Percentiles rank a stretch among this genome's conserved stretches.
phyloP scores from a whole-genome alignment of 2,113 vertebrate species.

The Albula glossodonta region DNA sequence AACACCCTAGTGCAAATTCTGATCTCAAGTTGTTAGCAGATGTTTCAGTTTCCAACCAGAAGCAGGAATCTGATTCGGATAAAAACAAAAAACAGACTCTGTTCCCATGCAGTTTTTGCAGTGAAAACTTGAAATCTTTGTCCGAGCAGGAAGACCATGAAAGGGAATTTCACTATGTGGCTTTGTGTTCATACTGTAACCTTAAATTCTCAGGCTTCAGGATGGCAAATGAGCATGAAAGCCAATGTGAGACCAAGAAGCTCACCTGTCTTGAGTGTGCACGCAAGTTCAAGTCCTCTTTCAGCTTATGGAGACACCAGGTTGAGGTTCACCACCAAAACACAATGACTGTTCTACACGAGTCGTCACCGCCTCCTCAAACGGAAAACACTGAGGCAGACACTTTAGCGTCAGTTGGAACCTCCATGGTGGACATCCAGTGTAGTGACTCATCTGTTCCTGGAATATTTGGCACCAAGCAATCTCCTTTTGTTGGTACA shows the following conservation, averaged over 20 bases:
- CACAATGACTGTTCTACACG: slow-evolving; percentile 84
- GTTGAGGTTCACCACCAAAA: slow-evolving; percentile 98
- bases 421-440: slow-evolving; percentile 71
- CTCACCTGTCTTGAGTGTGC: slow-evolving; percentile 96
- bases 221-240: slow-evolving; percentile 87
- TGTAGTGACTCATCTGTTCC: slow-evolving; percentile 85
- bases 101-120: slow-evolving; percentile 88
- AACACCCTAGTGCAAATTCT: slow-evolving; percentile 83
- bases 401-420: slow-evolving; percentile 51
- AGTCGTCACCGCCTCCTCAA: slow-evolving; percentile 69
- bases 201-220: slow-evolving; percentile 85
- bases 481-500: slow-evolving; percentile 87
- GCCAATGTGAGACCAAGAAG: slow-evolving; percentile 89
- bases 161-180: slow-evolving; percentile 83
- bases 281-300: slow-evolving; percentile 97
- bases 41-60: slow-evolving; percentile 69
- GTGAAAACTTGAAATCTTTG: slow-evolving; percentile 84
- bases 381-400: slow-evolving; percentile 75
- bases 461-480: slow-evolving; percentile 87
- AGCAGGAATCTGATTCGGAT: slow-evolving; percentile 65
- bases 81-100: slow-evolving; percentile 66
- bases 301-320: slow-evolving; percentile 98
- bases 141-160: slow-evolving; percentile 90
- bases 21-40: slow-evolving; percentile 58
- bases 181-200: slow-evolving; percentile 90